These are phyloP conservation scores for Germaria angustata DNA, from an alignment of 2,888 invertebrate species.

Conservation along the genomic window DNA sequence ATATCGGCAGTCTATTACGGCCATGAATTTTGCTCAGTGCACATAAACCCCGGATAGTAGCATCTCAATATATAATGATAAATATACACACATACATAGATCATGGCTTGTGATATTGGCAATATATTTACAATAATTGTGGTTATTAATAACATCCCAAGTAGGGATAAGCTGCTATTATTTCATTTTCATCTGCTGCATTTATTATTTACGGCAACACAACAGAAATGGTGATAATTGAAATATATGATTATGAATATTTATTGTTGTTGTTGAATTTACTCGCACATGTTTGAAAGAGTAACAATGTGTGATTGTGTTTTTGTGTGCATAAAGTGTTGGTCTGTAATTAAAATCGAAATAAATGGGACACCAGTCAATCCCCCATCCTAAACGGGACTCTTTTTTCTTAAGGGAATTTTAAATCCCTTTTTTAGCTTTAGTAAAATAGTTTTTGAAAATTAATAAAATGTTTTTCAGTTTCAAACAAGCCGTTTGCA, in stretches of 20 bases:
- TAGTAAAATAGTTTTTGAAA: constrained; percentile 28
- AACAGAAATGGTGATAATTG: constrained; percentile 72
- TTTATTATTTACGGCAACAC: constrained; percentile 17
- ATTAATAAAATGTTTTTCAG: constrained; percentile 12
- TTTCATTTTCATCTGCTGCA: neutral
- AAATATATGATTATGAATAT: constrained; percentile 79
- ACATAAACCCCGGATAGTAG: too few species aligned
- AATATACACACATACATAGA: too few species aligned
- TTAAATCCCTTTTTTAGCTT: neutral
- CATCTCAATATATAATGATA: too few species aligned
- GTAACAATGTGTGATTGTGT: neutral
- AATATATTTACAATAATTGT: neutral
- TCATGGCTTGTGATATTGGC: too few species aligned
- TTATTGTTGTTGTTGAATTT: constrained; percentile 70
- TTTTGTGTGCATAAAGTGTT: constrained; percentile 30
- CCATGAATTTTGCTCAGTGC: too few species aligned
- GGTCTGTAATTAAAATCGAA: constrained; percentile 56
- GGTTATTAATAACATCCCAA: neutral
- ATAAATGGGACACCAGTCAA: constrained; percentile 51
- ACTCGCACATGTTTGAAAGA: neutral
- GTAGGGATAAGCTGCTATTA: neutral
- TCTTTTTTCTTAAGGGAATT: constrained; percentile 20
- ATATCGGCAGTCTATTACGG: too few species aligned
- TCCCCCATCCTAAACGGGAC: neutral
- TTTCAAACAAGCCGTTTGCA: neutral